Conservation (phyloP, 2,113 vertebrate genomes). For the Podarcis raffonei region DNA sequence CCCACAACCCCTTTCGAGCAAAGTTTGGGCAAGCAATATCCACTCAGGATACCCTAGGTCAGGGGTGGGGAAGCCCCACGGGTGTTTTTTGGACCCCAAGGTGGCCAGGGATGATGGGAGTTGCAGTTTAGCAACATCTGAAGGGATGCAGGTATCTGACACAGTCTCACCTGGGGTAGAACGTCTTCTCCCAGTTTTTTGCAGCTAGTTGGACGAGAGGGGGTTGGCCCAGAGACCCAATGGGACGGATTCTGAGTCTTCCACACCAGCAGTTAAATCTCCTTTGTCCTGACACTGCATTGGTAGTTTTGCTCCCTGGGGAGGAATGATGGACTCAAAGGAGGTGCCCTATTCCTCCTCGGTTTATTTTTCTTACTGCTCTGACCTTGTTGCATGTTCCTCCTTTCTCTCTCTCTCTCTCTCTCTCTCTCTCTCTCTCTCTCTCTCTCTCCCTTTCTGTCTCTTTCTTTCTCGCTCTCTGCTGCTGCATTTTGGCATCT, state of each 20-base stretch:
- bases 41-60: too few species aligned
- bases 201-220: slow-evolving; percentile 29
- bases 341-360: slow-evolving; percentile 57
- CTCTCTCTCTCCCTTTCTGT: slow-evolving; percentile 69
- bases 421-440: slow-evolving; percentile 65
- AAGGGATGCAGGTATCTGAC: not conserved
- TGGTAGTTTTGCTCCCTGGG: slow-evolving; percentile 9
- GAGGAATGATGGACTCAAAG: slow-evolving; percentile 47
- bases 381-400: slow-evolving; percentile 89
- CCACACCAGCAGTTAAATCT: not conserved
- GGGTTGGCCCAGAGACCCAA: slow-evolving; percentile 2
- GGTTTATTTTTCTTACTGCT: slow-evolving; percentile 82
- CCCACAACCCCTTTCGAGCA: not conserved
- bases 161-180: not conserved
- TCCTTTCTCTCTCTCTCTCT: slow-evolving; percentile 66
- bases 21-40: not conserved
- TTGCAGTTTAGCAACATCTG: not conserved
- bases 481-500: slow-evolving; percentile 88
- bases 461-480: slow-evolving; percentile 77
- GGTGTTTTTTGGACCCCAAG: too few species aligned
- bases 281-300: not conserved
- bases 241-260: too few species aligned
- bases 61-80: too few species aligned
- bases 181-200: not conserved
- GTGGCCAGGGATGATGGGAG: not conserved